Evolutionary conservation across 2,888 invertebrate species (phyloP), one percentile per base, ranked within the genome.

Genomic region (Luperina nickerlii): DNA sequence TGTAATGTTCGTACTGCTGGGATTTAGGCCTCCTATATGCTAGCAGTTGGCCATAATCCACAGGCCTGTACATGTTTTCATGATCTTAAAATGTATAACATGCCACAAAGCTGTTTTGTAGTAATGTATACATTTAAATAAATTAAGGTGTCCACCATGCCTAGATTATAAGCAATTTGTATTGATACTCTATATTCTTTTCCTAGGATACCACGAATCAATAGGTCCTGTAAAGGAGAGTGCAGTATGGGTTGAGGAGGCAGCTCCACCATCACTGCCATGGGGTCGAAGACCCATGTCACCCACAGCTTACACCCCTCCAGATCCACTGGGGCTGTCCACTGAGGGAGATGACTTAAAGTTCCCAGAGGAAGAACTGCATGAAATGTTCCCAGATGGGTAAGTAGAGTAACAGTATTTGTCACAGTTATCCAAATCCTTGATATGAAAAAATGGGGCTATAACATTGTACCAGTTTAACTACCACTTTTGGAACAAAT

Each of bases 241-340:
- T 89, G 99, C 99, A 11, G 99, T 99, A 7, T 99, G 99, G 99
- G 99, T 99, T 1, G 99, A 99, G 94, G 99, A 99, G 96, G 98
- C 99, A 0, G 98, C 98, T 1, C 97, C 98, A 1, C 98, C 98
- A 81, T 98, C 98, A 42, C 96, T 98, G 76, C 98, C 98, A 20
- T 98, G 99, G 98, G 98, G 99, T 3, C 97, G 99, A 32, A 97
- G 99, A 78, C 98, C 99, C 0, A 97, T 99, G 89, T 98, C 99
- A 0, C 98, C 99, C 0, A 98, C 98, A 2, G 98, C 98, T 57
- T 98, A 98, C 89, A 98, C 98, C 73, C 98, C 99, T 82, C 99
- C 99, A 88, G 99, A 99, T 95, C 99, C 99, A 0, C 95, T 99
- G 6, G 99, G 99, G 0, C 97, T 99, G 8, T 99, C 99, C 20